Conservation (phyloP, 2,888 invertebrate genomes). For the Dimorphilus gyrociliatus region DNA sequence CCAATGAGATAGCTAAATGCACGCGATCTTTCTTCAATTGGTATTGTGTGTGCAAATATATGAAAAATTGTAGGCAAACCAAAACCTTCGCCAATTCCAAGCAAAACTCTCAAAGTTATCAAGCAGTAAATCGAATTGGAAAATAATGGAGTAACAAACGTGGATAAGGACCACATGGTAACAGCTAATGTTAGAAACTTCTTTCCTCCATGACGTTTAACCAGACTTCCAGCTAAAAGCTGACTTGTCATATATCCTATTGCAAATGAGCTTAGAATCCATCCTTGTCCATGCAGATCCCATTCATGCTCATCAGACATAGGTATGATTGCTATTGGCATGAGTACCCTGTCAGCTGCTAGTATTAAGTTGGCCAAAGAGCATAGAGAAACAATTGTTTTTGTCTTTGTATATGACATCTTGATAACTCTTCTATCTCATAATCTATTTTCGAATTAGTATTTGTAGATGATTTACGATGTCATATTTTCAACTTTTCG, state of each 20-base stretch:
- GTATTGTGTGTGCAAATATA: constrained; percentile 54
- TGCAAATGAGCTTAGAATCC: constrained; percentile 58
- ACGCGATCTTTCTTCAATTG: constrained; percentile 52
- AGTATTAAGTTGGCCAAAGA: constrained; percentile 59
- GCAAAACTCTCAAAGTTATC: constrained; percentile 48
- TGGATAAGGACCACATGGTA: constrained; percentile 55
- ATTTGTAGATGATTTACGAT: too few relatives aligned
- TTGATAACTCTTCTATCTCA: constrained; percentile 34
- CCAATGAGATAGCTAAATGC: constrained; percentile 57
- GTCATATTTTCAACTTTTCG: too few relatives aligned
- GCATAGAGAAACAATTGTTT: constrained; percentile 46
- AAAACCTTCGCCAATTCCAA: constrained; percentile 57
- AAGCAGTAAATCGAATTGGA: constrained; percentile 47
- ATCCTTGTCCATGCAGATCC: constrained; percentile 54
- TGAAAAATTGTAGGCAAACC: constrained; percentile 59
- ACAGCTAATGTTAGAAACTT: constrained; percentile 52
- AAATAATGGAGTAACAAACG: constrained; percentile 51
- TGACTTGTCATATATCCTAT: constrained; percentile 56
- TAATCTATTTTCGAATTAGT: too few relatives aligned
- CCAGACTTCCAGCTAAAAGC: constrained; percentile 52
- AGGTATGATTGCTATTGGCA: constrained; percentile 59
- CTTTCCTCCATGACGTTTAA: constrained; percentile 52
- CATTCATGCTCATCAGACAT: constrained; percentile 56
- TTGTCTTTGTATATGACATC: constrained; percentile 28
- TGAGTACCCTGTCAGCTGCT: constrained; percentile 57